Conservation (phyloP, 1,140 invertebrate species). For the Papilio aristodemus region DNA sequence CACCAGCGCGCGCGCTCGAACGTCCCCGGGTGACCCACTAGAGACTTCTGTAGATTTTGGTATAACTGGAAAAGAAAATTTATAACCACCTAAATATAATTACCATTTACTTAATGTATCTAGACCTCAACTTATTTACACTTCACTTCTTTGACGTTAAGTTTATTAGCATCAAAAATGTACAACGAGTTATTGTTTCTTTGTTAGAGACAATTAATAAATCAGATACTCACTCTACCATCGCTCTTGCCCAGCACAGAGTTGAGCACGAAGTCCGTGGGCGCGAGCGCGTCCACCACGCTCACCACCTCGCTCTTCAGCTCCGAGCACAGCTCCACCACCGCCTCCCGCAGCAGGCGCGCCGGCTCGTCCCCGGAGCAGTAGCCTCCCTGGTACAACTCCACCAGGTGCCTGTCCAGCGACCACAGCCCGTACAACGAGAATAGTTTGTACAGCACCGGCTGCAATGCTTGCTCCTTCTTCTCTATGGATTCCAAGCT, state of each 20-base stretch:
- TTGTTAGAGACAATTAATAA: no score
- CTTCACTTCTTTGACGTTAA: no score
- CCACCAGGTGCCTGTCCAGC: slow-evolving; percentile 87
- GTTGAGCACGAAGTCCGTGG: slow-evolving; percentile 92
- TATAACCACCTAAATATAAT: no score
- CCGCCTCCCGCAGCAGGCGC: slow-evolving; percentile 81
- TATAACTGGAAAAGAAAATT: slow-evolving; percentile 85
- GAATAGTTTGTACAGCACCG: slow-evolving; percentile 84
- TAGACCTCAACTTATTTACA: no score
- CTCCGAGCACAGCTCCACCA: slow-evolving; percentile 85
- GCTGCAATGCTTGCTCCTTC: slow-evolving; percentile 75
- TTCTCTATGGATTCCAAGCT: slow-evolving; percentile 81
- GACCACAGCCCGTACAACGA: slow-evolving; percentile 86
- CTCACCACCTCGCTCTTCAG: slow-evolving; percentile 89
- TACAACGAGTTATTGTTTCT: no score
- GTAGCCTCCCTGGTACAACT: slow-evolving; percentile 86
- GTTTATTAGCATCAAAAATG: no score
- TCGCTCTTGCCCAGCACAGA: slow-evolving; percentile 92
- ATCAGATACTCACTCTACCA: slow-evolving; percentile 84
- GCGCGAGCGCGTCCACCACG: slow-evolving; percentile 91
- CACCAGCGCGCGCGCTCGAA: slow-evolving; percentile 90
- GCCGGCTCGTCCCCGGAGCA: slow-evolving; percentile 63
- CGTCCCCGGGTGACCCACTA: slow-evolving; percentile 85
- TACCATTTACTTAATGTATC: no score
- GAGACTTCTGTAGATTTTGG: slow-evolving; percentile 88